Base-by-base conservation (phyloP, 2,113 vertebrate species). In the Nansenia antarctica region DNA sequence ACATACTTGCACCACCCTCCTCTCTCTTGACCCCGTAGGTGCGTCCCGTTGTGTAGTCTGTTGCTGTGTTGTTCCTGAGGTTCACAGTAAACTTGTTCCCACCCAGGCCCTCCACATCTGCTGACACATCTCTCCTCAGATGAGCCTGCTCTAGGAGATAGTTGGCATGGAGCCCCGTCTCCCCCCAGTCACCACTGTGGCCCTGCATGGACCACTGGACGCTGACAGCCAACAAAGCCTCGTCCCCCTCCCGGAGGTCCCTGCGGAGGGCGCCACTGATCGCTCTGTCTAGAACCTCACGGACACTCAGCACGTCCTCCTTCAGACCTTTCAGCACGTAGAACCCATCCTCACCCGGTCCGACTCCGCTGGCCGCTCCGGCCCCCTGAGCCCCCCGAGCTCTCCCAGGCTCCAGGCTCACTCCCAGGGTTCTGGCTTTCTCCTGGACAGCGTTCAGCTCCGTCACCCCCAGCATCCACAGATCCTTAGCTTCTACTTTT, bases 261-360 rank as follows among this genome's bases (percentile, higher is more conserved):
- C 71, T 9, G 9, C 0, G n/a, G 8, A 87, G 73, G 0, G 65
- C 65, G 32, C 70, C 34, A 3, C 70, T 62, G 31, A 78, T 14
- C 4, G 71, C 73, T 66, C 9, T 55, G 42, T 7, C 65, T 1
- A 85, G 7, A 1, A 83, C 49, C 3, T 77, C 74, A 12, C 1
- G 30, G 35, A 85, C 64, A 11, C 73, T 72, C 70, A 85, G 47
- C 42, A 89, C 75, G 0, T 89, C 83, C 29, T 87, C 86, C 37
- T 71, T 84, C 1, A 89, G 66, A 45, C 87, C 87, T 32, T 24
- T 71, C 34, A 89, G 74, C 0, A 85, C 29, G 0, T 70, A 82
- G 18, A n/a, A 27, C 3, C 70, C 20, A 0, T 73, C 62, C n/a
- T 24, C 29, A 7, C 31, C 6, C 7, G 67, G 29, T 52, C 61